These are phyloP conservation scores for Lasioglossum calceatum DNA, from an alignment of 2,888 invertebrate genomes.

Conservation along the genomic window DNA sequence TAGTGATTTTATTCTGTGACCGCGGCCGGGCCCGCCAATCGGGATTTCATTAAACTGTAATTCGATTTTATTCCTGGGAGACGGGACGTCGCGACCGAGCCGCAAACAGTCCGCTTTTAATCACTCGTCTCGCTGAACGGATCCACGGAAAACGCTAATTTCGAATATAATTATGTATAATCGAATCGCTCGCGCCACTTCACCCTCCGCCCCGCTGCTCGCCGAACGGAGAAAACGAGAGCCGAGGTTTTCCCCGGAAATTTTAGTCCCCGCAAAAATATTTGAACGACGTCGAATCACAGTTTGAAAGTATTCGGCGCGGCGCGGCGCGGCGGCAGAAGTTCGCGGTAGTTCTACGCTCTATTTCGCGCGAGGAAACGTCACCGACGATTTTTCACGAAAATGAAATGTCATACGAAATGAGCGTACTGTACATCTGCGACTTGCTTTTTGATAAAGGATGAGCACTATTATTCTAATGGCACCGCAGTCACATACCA, in stretches of 20 bases:
- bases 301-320: conserved; percentile 56
- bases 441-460: conserved; percentile 69
- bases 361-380: conserved; percentile 62
- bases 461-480: conserved; percentile 68
- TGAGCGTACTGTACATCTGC: conserved; percentile 67
- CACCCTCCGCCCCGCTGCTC: background rate
- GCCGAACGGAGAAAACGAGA: background rate
- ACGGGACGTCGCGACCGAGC: background rate
- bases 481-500: conserved; percentile 59
- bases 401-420: conserved; percentile 71
- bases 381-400: conserved; percentile 65
- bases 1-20: conserved; percentile 9
- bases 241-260: background rate
- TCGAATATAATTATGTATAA: background rate
- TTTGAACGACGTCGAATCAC: conserved; percentile 64
- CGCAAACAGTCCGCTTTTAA: background rate
- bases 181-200: background rate
- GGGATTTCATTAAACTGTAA: background rate
- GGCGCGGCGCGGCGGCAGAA: conserved; percentile 34
- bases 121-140: background rate
- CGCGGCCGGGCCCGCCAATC: background rate
- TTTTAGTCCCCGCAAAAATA: conserved; percentile 33
- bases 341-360: conserved; percentile 58
- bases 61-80: background rate
- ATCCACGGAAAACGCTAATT: background rate